These are phyloP conservation scores for Triops longicaudatus DNA, from an alignment of 1,140 invertebrate genomes.

Conservation along the genomic window DNA sequence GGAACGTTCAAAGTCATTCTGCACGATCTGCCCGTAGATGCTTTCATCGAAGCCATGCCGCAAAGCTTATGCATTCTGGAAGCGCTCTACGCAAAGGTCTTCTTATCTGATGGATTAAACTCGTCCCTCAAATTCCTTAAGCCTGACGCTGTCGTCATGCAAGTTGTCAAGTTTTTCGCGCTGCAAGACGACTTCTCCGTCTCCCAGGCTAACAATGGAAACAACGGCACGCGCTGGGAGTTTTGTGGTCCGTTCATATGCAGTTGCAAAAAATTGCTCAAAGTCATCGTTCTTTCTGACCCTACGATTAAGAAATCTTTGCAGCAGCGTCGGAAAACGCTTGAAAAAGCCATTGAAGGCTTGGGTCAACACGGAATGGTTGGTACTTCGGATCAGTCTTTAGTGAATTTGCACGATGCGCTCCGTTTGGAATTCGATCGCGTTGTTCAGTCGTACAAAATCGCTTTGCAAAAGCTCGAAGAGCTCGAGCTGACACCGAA, in stretches of 20 bases:
- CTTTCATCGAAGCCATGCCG: slow-evolving; percentile 76
- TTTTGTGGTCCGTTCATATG: slow-evolving; percentile 44
- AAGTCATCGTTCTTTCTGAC: slow-evolving; percentile 48
- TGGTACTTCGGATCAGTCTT: slow-evolving; percentile 48
- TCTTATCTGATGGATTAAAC: slow-evolving; percentile 40
- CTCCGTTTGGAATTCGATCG: slow-evolving; percentile 58
- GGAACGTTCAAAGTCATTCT: slow-evolving; percentile 53
- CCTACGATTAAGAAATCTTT: slow-evolving; percentile 51
- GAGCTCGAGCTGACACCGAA: slow-evolving; percentile 54
- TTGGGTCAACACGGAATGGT: slow-evolving; percentile 80
- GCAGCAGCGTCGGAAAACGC: slow-evolving; percentile 53
- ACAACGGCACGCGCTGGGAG: slow-evolving; percentile 37
- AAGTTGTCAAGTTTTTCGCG: slow-evolving; percentile 68
- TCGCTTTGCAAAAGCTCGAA: slow-evolving; percentile 75
- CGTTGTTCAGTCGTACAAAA: slow-evolving; percentile 76
- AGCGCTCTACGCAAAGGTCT: slow-evolving; percentile 66
- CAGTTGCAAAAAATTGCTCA: slow-evolving; percentile 49
- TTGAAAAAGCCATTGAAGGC: slow-evolving; percentile 75
- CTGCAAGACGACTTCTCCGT: slow-evolving; percentile 44
- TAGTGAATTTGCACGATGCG: slow-evolving; percentile 50
- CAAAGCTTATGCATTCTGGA: slow-evolving; percentile 75
- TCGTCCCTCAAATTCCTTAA: slow-evolving; percentile 45
- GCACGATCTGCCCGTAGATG: slow-evolving; percentile 68
- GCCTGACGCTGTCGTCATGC: slow-evolving; percentile 66
- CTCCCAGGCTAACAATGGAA: neutral